Conservation (phyloP, 2,888 invertebrate genomes). For the Nasonia oneida region DNA sequence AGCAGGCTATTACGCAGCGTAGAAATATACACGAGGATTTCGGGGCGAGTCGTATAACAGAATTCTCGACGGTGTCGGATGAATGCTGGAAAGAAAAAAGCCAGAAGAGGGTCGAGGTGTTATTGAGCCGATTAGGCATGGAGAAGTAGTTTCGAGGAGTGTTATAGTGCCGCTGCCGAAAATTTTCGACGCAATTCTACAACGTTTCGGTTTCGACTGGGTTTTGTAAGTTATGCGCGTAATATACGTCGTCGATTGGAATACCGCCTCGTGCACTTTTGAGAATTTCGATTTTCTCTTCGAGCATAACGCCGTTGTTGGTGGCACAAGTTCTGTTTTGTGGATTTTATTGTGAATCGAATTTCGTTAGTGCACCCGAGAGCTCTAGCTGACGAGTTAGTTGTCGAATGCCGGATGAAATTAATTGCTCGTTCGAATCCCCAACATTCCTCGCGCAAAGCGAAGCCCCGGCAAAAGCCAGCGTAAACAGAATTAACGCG, state of each 20-base stretch:
- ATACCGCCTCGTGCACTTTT: background rate
- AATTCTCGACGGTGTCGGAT: conserved; percentile 33
- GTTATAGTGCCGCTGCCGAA: background rate
- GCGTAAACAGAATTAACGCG: conserved; percentile 31
- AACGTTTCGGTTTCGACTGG: background rate
- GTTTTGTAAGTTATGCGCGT: no score
- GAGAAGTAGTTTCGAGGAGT: background rate
- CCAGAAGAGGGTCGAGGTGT: conserved; percentile 26
- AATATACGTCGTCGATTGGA: background rate
- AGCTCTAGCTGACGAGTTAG: no score
- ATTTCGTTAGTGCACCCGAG: no score
- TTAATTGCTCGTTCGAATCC: no score
- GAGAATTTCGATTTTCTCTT: no score
- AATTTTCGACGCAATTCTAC: background rate
- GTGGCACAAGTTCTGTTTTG: no score
- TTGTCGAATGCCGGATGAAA: no score
- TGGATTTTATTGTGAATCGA: no score
- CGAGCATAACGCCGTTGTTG: no score
- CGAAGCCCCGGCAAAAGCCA: background rate
- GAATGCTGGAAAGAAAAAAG: conserved; percentile 1
- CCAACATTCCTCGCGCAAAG: background rate
- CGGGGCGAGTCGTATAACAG: conserved; percentile 8
- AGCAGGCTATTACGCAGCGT: conserved; percentile 46
- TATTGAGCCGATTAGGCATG: conserved; percentile 28
- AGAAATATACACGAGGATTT: background rate